These are phyloP conservation scores for Automeris io DNA, from an alignment of 2,888 invertebrate genomes.

Conservation along the genomic window DNA sequence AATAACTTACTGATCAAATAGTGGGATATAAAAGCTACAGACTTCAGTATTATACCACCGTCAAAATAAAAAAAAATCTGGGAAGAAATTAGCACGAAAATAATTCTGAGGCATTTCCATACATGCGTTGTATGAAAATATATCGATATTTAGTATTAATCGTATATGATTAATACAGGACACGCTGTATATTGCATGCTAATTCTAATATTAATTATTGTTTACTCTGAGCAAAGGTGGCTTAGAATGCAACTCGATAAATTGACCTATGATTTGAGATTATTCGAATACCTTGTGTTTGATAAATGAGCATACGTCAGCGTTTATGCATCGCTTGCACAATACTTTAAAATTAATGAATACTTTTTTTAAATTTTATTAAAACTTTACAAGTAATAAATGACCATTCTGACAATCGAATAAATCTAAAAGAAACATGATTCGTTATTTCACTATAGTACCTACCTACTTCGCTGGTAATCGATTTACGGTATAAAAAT, in stretches of 20 bases:
- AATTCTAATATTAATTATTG: conserved; percentile 32
- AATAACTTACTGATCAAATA: too few species aligned
- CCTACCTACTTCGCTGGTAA: too few species aligned
- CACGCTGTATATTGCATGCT: not conserved
- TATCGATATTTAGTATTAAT: not conserved
- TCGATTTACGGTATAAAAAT: too few species aligned
- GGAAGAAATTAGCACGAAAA: too few species aligned
- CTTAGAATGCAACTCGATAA: conserved; percentile 4
- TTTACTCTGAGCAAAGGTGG: not conserved
- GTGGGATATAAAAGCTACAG: too few species aligned
- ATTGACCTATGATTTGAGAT: conserved; percentile 40
- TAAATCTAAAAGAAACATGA: not conserved
- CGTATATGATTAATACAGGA: not conserved
- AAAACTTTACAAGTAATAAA: conserved; percentile 9
- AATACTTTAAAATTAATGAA: not conserved
- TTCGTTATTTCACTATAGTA: too few species aligned
- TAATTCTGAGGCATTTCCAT: too few species aligned
- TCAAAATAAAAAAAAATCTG: too few species aligned
- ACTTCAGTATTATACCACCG: too few species aligned
- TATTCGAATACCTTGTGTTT: conserved; percentile 33
- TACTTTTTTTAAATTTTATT: conserved; percentile 7
- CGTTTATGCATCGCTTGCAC: conserved; percentile 11
- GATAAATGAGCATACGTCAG: conserved; percentile 31
- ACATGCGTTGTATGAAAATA: too few species aligned
- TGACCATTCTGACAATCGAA: not conserved